Evolutionary conservation across 2,888 invertebrate genomes (phyloP).

Genomic region (Plutella xylostella): DNA sequence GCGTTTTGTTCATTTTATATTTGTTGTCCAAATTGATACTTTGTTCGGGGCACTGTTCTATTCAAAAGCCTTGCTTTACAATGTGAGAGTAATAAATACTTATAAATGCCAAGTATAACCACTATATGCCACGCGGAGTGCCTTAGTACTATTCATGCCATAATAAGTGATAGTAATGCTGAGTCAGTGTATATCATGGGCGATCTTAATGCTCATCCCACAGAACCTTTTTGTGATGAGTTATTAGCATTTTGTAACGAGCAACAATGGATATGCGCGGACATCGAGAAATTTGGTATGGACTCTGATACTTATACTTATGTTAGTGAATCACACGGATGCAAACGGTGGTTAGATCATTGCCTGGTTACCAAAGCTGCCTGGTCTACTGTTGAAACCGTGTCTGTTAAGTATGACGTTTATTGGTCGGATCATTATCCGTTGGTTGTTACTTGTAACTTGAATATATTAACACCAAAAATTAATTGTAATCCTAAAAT

Average conservation of each 20-base stretch:
- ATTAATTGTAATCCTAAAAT: too few relatives aligned
- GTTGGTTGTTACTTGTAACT: background rate
- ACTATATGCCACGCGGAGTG: too few relatives aligned
- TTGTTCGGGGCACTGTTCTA: too few relatives aligned
- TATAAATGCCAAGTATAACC: too few relatives aligned
- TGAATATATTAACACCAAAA: background rate
- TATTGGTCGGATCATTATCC: conserved; percentile 2
- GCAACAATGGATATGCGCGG: background rate
- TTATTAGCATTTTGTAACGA: background rate
- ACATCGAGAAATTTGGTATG: too few relatives aligned
- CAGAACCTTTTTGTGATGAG: background rate
- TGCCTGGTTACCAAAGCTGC: too few relatives aligned
- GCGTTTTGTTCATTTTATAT: too few relatives aligned
- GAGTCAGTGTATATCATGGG: background rate
- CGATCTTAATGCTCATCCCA: background rate
- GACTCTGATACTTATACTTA: background rate
- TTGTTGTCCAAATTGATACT: too few relatives aligned
- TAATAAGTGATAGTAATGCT: background rate
- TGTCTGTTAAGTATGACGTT: background rate
- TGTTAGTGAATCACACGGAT: background rate
- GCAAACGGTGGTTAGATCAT: background rate
- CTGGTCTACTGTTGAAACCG: background rate
- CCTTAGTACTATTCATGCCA: background rate
- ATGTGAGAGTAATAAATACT: too few relatives aligned
- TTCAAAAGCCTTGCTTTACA: too few relatives aligned